Evolutionary conservation across 2,797 vertebrate genomes (phyloP).

Genomic region (Muraenolepis orangiensis): DNA sequence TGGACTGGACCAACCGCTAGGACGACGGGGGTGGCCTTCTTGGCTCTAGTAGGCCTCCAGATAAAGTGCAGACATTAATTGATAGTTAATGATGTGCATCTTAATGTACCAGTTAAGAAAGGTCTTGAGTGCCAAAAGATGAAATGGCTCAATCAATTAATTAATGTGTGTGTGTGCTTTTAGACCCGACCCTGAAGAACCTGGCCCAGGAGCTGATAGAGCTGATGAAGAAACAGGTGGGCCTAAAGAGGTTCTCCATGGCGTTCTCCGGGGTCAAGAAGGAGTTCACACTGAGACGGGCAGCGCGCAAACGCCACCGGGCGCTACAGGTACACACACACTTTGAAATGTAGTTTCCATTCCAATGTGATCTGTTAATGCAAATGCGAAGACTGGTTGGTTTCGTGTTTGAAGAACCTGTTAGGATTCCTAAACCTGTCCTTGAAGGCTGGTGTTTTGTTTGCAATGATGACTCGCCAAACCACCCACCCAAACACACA

Average conservation of each 20-base stretch:
- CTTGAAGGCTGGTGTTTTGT: not conserved
- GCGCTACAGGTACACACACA: slow-evolving; percentile 81
- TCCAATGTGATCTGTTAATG: not conserved
- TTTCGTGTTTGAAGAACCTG: not conserved
- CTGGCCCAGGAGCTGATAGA: slow-evolving; percentile 96
- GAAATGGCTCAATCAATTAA: not conserved
- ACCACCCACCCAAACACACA: not conserved
- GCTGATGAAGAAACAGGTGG: slow-evolving; percentile 88
- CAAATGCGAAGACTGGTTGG: not conserved
- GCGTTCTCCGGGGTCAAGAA: slow-evolving; percentile 90
- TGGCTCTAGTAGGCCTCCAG: not conserved
- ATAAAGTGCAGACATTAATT: not conserved
- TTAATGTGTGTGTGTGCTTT: not conserved
- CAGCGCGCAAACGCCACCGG: slow-evolving; percentile 82
- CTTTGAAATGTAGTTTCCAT: not conserved
- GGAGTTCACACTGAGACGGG: slow-evolving; percentile 82
- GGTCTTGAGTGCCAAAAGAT: not conserved
- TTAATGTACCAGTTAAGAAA: no score
- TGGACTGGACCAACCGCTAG: not conserved
- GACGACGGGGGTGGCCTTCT: not conserved
- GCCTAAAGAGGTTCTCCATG: slow-evolving; percentile 85
- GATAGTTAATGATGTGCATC: not conserved
- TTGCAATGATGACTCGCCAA: not conserved
- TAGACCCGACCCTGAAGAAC: slow-evolving; percentile 92
- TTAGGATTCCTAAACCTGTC: not conserved